Conservation (phyloP, 1,140 invertebrate species). For the Leptinotarsa lineolata region DNA sequence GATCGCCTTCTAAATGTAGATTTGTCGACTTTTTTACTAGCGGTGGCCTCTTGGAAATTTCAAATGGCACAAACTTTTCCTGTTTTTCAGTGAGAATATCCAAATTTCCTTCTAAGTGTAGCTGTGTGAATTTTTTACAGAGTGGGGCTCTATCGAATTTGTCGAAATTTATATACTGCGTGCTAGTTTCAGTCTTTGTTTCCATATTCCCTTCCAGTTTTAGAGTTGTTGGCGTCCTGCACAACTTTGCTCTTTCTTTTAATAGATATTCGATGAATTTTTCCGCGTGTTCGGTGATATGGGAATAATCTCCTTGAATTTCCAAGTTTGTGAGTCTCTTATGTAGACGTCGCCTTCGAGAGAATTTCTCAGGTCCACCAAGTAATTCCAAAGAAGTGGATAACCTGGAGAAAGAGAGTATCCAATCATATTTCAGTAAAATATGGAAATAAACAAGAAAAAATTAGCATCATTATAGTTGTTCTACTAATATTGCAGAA, state of each 20-base stretch:
- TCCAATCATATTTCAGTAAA: neutral
- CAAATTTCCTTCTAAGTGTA: constrained; percentile 61
- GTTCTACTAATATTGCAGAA: too few relatives aligned
- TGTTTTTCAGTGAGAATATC: constrained; percentile 60
- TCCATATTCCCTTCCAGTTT: constrained; percentile 59
- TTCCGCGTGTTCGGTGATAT: constrained; percentile 59
- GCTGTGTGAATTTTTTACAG: constrained; percentile 56
- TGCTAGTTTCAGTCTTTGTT: constrained; percentile 59
- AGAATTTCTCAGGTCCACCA: neutral
- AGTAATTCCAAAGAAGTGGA: neutral
- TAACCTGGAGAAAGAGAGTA: neutral
- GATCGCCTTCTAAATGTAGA: constrained; percentile 59
- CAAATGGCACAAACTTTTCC: constrained; percentile 60
- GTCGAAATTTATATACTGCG: constrained; percentile 59
- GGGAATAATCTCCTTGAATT: constrained; percentile 60
- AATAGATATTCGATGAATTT: constrained; percentile 61
- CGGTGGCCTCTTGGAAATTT: constrained; percentile 44
- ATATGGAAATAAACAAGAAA: too few relatives aligned
- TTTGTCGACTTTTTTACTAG: constrained; percentile 56
- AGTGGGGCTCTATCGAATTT: constrained; percentile 46
- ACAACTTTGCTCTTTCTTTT: constrained; percentile 54
- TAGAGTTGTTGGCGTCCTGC: constrained; percentile 56
- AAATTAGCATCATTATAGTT: too few relatives aligned
- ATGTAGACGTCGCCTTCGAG: constrained; percentile 8
- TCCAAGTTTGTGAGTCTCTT: constrained; percentile 53